phyloP scores from a whole-genome alignment of 2,113 vertebrate species.

The Spilogale gracilis region DNA sequence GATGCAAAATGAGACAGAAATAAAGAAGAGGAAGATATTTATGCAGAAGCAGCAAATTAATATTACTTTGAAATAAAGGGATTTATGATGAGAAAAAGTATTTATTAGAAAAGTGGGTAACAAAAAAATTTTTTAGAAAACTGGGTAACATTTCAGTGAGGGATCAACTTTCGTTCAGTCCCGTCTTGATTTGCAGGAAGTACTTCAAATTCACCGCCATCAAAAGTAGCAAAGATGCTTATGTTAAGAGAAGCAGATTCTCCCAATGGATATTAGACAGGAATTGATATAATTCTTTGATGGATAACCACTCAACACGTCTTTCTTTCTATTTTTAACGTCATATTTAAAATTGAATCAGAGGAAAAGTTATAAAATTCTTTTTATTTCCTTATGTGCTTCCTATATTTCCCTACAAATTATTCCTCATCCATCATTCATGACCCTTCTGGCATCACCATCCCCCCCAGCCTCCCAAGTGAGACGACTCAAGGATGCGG shows the following conservation, averaged over 20 bases:
- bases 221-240: slow-evolving; percentile 36
- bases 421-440: slow-evolving; percentile 33
- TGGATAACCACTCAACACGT: slow-evolving; percentile 48
- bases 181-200: slow-evolving; percentile 52
- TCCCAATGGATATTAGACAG: slow-evolving; percentile 45
- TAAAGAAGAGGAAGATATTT: background rate
- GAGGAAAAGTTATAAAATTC: background rate
- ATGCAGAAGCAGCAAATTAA: slow-evolving; percentile 4
- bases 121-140: background rate
- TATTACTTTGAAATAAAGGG: slow-evolving; percentile 36
- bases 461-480: background rate
- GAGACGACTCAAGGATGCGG: background rate
- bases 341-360: slow-evolving; percentile 67
- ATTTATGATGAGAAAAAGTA: slow-evolving; percentile 47
- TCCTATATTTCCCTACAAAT: background rate
- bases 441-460: background rate
- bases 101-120: background rate
- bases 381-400: background rate
- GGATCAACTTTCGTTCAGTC: slow-evolving; percentile 37
- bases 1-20: background rate
- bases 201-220: slow-evolving; percentile 56
- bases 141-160: background rate
- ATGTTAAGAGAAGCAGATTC: slow-evolving; percentile 58
- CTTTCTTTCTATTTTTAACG: slow-evolving; percentile 53
- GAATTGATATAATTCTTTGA: slow-evolving; percentile 47